A percentile compares a stretch with the other conserved stretches of the same genome.
Conservation (phyloP, 2,113 vertebrate species). For the Cyphomyrus discorhynchus region DNA sequence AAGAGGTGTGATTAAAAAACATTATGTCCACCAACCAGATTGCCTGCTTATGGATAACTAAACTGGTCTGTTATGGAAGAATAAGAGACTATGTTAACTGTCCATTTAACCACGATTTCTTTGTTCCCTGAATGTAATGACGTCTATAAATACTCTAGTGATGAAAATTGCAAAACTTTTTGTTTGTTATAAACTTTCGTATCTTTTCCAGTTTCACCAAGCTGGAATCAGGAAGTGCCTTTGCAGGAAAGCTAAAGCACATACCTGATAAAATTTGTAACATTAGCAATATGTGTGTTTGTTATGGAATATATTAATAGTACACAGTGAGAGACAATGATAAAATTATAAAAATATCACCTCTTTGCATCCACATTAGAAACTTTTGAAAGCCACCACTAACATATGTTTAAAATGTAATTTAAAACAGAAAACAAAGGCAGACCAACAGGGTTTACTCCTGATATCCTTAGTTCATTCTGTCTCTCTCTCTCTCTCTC, state of each 20-base stretch:
- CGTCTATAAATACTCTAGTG: neutral
- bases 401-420: neutral
- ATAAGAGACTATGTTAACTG: conserved; percentile 54
- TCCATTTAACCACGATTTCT: conserved; percentile 62
- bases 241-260: neutral
- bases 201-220: neutral
- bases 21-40: conserved; percentile 27
- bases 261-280: neutral
- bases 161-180: neutral
- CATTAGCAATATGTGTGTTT: neutral
- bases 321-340: neutral
- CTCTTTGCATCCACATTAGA: neutral
- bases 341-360: neutral
- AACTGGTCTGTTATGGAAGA: conserved; percentile 42
- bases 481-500: neutral
- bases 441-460: conserved; percentile 57
- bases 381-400: neutral
- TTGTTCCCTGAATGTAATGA: conserved; percentile 20
- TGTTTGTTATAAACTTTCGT: neutral
- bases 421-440: conserved; percentile 35
- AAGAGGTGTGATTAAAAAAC: neutral
- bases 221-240: neutral
- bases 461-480: conserved; percentile 41
- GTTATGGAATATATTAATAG: neutral
- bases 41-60: conserved; percentile 41